Evolutionary conservation across 2,888 invertebrate genomes (phyloP).

Genomic region (Rotaria socialis): DNA sequence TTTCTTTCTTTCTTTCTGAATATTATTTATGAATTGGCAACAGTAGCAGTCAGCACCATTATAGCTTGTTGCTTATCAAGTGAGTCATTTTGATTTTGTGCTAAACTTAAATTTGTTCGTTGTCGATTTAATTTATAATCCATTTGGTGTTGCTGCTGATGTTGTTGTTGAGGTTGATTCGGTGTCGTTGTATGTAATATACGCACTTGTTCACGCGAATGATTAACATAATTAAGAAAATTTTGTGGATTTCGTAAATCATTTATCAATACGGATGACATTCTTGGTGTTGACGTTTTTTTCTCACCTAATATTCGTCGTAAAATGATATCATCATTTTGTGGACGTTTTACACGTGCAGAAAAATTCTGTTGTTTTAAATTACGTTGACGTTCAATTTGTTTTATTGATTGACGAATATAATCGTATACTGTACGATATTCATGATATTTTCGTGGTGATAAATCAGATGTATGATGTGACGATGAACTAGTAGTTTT

Average conservation of each 20-base stretch:
- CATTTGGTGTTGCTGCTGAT: background rate
- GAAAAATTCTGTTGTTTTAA: slow-evolving; percentile 12
- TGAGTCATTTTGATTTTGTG: background rate
- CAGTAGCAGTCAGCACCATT: background rate
- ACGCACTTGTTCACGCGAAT: background rate
- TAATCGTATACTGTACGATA: background rate
- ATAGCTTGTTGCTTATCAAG: background rate
- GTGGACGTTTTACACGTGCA: background rate
- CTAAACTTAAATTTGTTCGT: background rate
- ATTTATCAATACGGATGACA: background rate
- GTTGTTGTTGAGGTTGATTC: background rate
- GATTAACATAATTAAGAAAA: background rate
- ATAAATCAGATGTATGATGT: background rate
- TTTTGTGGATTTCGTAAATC: background rate
- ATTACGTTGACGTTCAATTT: background rate
- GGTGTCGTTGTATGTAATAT: background rate
- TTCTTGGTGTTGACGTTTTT: background rate
- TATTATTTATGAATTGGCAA: slow-evolving; percentile 8
- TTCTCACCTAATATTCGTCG: background rate
- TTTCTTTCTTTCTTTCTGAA: background rate
- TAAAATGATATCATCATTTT: slow-evolving; percentile 1
- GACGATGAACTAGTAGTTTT: background rate
- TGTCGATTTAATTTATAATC: background rate
- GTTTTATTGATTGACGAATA: background rate
- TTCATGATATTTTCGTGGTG: background rate